phyloP scores from a whole-genome alignment of 2,113 vertebrate genomes.

The Mola mola region DNA sequence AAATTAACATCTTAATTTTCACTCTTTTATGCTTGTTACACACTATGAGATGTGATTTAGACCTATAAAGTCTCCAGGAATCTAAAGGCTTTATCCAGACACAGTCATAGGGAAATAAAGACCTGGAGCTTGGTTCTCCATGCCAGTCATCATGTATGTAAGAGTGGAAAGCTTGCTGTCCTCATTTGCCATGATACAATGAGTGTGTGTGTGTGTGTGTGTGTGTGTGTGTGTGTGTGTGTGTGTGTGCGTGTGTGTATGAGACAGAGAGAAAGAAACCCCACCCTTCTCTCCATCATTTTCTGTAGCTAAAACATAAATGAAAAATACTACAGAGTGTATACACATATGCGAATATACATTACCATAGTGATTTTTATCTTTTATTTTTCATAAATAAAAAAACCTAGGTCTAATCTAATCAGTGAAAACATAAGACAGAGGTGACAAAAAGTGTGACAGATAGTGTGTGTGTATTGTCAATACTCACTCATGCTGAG shows the following conservation, averaged over 20 bases:
- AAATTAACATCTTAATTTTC: conserved; percentile 9
- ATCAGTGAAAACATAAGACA: conserved; percentile 12
- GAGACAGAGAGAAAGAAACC: conserved; percentile 58
- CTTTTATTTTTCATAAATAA: no score
- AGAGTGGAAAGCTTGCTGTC: conserved; percentile 49
- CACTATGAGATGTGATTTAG: background rate
- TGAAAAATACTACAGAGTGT: conserved; percentile 2
- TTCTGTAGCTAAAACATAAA: conserved; percentile 61
- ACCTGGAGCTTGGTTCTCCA: background rate
- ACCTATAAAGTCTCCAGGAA: background rate
- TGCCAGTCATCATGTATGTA: conserved; percentile 35
- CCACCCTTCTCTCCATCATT: conserved; percentile 77
- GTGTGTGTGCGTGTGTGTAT: conserved; percentile 13
- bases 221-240: conserved; percentile 1
- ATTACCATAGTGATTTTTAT: no score
- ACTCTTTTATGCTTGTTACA: background rate
- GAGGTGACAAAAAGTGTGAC: conserved; percentile 40
- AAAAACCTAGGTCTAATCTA: no score
- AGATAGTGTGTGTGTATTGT: conserved; percentile 40
- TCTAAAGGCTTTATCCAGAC: conserved; percentile 34
- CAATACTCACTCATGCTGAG: conserved; percentile 79
- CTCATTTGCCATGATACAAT: conserved; percentile 63
- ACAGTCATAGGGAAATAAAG: conserved; percentile 16
- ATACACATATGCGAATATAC: background rate
- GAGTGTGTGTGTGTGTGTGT: conserved; percentile 26